Percentiles rank a stretch among this genome's conserved stretches.
Conservation (phyloP, 1,140 invertebrate species). For the Drosophila baimaii region DNA sequence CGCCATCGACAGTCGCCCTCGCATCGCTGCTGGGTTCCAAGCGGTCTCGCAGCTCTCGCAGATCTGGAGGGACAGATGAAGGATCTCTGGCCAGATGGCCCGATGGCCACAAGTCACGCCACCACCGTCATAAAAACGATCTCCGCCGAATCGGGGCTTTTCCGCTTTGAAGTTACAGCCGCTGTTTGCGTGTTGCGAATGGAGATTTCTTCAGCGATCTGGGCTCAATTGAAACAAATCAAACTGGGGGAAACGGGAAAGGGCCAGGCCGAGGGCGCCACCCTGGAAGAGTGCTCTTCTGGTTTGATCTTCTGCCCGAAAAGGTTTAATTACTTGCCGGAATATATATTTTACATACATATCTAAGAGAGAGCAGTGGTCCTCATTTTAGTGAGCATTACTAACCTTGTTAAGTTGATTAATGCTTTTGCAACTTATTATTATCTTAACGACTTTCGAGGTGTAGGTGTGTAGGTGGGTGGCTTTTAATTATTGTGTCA, state of each 20-base stretch:
- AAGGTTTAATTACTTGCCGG: not conserved
- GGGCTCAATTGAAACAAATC: constrained; percentile 73
- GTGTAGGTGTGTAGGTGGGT: constrained; percentile 13
- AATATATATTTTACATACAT: not conserved
- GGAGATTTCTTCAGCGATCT: constrained; percentile 50
- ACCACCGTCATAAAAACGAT: constrained; percentile 72
- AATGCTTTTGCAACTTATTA: constrained; percentile 52
- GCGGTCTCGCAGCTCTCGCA: constrained; percentile 17
- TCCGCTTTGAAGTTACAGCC: constrained; percentile 49
- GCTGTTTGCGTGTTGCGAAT: constrained; percentile 46
- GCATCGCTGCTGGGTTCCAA: constrained; percentile 18
- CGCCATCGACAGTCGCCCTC: constrained; percentile 50
- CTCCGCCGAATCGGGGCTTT: constrained; percentile 39
- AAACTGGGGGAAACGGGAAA: constrained; percentile 41
- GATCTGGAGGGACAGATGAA: constrained; percentile 24
- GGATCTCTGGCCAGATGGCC: constrained; percentile 38
- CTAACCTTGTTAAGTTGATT: constrained; percentile 69
- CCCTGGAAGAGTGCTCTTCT: constrained; percentile 13
- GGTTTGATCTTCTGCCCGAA: constrained; percentile 12
- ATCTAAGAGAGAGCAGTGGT: not conserved
- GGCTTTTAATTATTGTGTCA: constrained; percentile 54
- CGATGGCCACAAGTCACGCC: constrained; percentile 76
- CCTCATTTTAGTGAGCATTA: constrained; percentile 31
- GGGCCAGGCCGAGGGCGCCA: constrained; percentile 19
- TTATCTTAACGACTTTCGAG: constrained; percentile 56